phyloP scores from a whole-genome alignment of 2,113 vertebrate species.

The Istiophorus platypterus region DNA sequence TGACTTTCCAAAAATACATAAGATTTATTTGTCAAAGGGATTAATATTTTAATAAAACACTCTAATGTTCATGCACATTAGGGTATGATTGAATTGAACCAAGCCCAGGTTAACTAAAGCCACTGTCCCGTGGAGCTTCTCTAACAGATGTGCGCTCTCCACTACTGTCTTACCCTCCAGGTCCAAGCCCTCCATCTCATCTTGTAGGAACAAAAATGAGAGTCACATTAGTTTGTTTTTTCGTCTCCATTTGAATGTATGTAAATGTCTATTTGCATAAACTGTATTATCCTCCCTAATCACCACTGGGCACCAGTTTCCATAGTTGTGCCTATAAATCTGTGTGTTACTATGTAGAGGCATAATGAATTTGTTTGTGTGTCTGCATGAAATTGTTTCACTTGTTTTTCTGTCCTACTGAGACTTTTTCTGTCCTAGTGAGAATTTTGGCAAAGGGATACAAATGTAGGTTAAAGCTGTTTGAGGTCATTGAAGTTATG shows the following conservation, averaged over 20 bases:
- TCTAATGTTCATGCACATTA: not conserved
- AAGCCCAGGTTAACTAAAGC: constrained; percentile 21
- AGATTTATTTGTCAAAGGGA: not conserved
- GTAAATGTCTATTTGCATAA: not conserved
- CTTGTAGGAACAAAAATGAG: constrained; percentile 77
- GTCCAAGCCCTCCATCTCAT: constrained; percentile 85
- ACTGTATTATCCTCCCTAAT: not conserved
- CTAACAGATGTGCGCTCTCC: constrained; percentile 38
- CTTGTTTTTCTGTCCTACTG: not conserved
- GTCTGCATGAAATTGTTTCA: not conserved
- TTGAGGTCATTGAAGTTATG: too few relatives aligned
- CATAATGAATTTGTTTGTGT: not conserved
- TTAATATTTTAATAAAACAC: constrained; percentile 3
- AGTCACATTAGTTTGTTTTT: constrained; percentile 60
- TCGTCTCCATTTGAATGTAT: constrained; percentile 9
- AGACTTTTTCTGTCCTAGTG: not conserved
- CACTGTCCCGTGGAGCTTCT: constrained; percentile 16
- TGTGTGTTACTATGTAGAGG: not conserved
- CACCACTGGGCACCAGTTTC: not conserved
- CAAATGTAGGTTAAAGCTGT: too few relatives aligned
- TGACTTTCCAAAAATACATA: constrained; percentile 13
- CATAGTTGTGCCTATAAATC: not conserved
- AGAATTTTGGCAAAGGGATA: too few relatives aligned
- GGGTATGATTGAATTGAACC: constrained; percentile 59
- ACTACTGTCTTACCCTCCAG: constrained; percentile 84